phyloP scores from a whole-genome alignment of 2,113 vertebrate genomes.

The Pantherophis guttatus region DNA sequence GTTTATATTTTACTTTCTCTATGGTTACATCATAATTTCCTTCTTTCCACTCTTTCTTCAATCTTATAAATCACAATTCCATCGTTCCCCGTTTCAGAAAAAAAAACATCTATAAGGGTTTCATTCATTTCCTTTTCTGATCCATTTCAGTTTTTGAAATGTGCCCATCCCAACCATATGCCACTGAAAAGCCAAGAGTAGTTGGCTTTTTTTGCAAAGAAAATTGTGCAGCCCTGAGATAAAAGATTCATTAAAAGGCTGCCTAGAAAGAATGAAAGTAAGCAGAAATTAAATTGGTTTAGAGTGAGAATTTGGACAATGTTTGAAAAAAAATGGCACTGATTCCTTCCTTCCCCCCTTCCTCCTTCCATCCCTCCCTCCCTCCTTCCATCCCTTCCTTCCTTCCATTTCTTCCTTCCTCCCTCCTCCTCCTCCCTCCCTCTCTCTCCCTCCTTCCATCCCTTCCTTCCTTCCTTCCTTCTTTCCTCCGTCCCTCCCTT shows the following conservation, averaged over 20 bases:
- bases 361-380: too few species aligned
- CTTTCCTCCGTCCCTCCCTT: accelerated
- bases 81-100: not conserved
- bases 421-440: accelerated
- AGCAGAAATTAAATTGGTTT: not conserved
- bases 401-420: too few species aligned
- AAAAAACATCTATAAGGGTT: not conserved
- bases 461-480: not conserved
- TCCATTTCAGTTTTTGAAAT: not conserved
- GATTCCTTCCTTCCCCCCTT: not conserved
- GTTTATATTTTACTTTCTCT: not conserved
- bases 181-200: not conserved
- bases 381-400: not conserved
- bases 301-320: not conserved
- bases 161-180: not conserved
- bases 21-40: not conserved
- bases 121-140: not conserved
- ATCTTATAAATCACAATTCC: not conserved
- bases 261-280: not conserved
- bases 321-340: not conserved
- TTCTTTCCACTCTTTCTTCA: not conserved
- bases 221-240: not conserved
- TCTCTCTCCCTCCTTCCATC: not conserved
- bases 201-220: not conserved
- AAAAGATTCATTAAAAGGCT: not conserved